These are phyloP conservation scores for Parauchenoglanis ngamensis DNA, from an alignment of 2,797 vertebrate genomes.

Conservation along the genomic window DNA sequence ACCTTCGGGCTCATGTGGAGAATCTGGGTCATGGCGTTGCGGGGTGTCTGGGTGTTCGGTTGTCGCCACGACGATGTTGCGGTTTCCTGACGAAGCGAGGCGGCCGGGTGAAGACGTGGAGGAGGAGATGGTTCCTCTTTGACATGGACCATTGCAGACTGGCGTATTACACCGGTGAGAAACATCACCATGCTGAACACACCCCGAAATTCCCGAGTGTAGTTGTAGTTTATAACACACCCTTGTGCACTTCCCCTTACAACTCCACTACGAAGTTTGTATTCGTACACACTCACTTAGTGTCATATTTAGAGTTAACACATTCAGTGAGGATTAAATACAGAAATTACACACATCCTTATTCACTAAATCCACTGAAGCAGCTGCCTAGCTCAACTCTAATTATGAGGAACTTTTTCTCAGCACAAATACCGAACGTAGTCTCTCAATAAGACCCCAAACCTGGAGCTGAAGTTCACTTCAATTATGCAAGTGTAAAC, in stretches of 20 bases:
- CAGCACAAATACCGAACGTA: neutral
- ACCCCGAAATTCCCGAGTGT: neutral
- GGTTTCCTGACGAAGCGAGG: slow-evolving; percentile 89
- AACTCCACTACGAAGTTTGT: neutral
- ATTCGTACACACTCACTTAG: neutral
- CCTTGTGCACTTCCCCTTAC: neutral
- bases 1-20: slow-evolving; percentile 85
- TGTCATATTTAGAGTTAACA: neutral
- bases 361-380: neutral
- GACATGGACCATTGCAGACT: slow-evolving; percentile 84
- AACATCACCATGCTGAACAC: neutral
- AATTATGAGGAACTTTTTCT: no score
- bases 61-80: slow-evolving; percentile 77
- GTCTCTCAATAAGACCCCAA: neutral
- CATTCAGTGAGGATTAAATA: neutral
- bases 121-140: slow-evolving; percentile 90
- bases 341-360: neutral
- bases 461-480: neutral
- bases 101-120: slow-evolving; percentile 90
- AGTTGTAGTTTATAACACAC: neutral
- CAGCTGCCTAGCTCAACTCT: neutral
- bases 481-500: neutral
- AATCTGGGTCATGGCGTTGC: slow-evolving; percentile 83
- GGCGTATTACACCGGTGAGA: slow-evolving; percentile 86
- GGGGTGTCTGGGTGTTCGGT: slow-evolving; percentile 75